Conservation (phyloP, 1,140 invertebrate genomes). For the Halyomorpha halys region DNA sequence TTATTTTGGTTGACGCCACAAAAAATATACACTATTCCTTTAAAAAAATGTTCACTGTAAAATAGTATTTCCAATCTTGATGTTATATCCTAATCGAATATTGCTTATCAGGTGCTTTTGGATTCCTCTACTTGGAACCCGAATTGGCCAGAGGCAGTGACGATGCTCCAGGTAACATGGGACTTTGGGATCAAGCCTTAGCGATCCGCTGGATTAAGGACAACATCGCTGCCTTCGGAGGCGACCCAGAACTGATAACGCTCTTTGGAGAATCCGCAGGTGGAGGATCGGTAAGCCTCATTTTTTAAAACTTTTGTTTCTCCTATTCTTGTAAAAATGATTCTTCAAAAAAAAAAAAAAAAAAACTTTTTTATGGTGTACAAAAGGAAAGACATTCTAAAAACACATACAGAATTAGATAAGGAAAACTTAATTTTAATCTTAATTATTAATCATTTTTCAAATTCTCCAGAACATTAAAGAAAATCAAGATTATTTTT, state of each 20-base stretch:
- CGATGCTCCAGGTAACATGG: constrained; percentile 60
- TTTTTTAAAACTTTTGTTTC: no score
- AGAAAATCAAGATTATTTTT: neutral
- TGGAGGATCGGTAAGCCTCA: constrained; percentile 64
- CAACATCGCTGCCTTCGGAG: constrained; percentile 83
- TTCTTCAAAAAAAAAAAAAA: neutral
- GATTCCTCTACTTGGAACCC: constrained; percentile 65
- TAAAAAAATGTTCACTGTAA: no score
- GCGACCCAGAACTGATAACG: constrained; percentile 83
- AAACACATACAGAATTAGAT: no score
- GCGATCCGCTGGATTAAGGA: constrained; percentile 87
- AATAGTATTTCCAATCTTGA: no score
- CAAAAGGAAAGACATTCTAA: no score
- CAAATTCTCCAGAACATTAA: neutral
- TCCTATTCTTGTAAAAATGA: no score
- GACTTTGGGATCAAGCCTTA: constrained; percentile 80
- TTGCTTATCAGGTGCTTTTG: constrained; percentile 70
- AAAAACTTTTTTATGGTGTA: no score
- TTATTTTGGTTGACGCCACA: no score
- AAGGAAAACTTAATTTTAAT: no score
- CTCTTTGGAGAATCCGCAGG: constrained; percentile 90
- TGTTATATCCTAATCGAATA: neutral
- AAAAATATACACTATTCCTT: no score
- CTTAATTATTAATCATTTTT: no score
- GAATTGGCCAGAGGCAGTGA: constrained; percentile 34